phyloP scores from a whole-genome alignment of 2,797 vertebrate species.

The Balearica regulorum region DNA sequence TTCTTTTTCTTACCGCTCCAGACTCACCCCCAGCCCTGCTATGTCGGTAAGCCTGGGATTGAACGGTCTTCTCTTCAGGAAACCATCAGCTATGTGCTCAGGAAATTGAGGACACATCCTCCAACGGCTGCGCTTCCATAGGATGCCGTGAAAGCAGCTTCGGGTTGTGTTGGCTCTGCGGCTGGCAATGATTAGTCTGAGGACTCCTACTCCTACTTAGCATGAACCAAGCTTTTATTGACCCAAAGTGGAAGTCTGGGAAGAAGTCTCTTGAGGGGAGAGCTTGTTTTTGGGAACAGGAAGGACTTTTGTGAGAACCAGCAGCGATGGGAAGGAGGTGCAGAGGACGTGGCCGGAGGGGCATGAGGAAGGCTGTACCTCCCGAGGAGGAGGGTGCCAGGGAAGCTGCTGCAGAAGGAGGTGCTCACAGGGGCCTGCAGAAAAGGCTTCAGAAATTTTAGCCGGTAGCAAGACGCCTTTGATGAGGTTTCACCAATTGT shows the following conservation, averaged over 20 bases:
- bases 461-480: background rate
- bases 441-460: background rate
- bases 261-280: background rate
- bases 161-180: background rate
- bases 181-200: background rate
- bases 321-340: background rate
- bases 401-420: background rate
- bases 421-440: background rate
- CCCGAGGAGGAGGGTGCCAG: background rate
- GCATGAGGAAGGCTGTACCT: background rate
- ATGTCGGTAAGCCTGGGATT: background rate
- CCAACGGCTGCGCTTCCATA: background rate
- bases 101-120: background rate
- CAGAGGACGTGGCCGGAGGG: background rate
- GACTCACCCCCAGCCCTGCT: background rate
- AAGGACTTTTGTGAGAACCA: background rate
- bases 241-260: background rate
- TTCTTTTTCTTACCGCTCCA: fast-evolving
- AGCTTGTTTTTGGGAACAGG: background rate
- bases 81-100: background rate
- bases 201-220: background rate
- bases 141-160: background rate
- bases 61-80: background rate
- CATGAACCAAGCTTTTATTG: background rate
- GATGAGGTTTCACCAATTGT: background rate